phyloP scores from a whole-genome alignment of 2,797 vertebrate genomes.

The Yasuhikotakia modesta region DNA sequence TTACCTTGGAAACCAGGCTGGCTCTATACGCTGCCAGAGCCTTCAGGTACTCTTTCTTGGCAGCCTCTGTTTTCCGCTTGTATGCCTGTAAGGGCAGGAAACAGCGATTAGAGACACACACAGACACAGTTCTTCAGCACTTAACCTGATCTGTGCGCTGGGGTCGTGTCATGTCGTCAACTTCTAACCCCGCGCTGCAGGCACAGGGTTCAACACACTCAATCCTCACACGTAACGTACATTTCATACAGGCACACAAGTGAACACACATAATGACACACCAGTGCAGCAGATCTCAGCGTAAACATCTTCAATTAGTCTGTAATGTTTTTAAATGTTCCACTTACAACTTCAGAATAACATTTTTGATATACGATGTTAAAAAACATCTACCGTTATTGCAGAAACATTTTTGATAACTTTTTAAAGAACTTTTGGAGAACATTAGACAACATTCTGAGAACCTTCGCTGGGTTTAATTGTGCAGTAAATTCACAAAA shows the following conservation, averaged over 20 bases:
- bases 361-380: too few relatives aligned
- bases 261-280: background rate
- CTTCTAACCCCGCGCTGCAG: constrained; percentile 34
- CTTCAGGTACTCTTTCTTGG: constrained; percentile 99
- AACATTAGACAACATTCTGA: too few relatives aligned
- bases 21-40: constrained; percentile 97
- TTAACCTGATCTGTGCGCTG: constrained; percentile 47
- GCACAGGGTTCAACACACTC: background rate
- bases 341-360: too few relatives aligned
- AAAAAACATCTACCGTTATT: too few relatives aligned
- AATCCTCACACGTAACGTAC: background rate
- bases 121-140: constrained; percentile 26
- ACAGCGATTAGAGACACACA: constrained; percentile 60
- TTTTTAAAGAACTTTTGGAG: too few relatives aligned
- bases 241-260: background rate
- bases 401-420: too few relatives aligned
- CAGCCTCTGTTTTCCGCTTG: constrained; percentile 99
- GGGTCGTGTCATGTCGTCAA: constrained; percentile 40
- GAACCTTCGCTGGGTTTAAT: too few relatives aligned
- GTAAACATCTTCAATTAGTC: background rate
- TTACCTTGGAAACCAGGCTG: constrained; percentile 99
- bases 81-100: constrained; percentile 86
- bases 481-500: too few relatives aligned
- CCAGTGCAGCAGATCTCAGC: background rate
- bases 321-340: background rate